Evolutionary conservation across 2,888 invertebrate species (phyloP), one percentile per base, ranked within the genome.

Genomic region (Idaea straminata): DNA sequence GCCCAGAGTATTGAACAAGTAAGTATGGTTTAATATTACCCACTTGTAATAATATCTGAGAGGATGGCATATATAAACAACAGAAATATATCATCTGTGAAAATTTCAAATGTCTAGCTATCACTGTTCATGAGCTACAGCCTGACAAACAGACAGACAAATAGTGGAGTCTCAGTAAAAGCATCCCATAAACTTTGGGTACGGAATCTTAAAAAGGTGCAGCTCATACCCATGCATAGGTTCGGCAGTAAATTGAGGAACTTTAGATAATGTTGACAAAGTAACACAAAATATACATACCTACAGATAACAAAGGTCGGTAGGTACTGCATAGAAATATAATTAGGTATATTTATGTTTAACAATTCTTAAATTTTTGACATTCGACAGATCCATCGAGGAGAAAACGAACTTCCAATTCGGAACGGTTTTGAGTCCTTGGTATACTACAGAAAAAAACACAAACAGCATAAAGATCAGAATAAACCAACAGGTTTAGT

Each of bases 371-470:
- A 47, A 47, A 10, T 47, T 47, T 25, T 1, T 13, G 4, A 13
- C 5, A 13, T 7, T 13, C 61, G 72, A 63, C 66, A 88, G 88
- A 66, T 88, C 25, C 73, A 86, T n/a, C 78, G 88, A 15, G 78
- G 79, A 62, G 88, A 88, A 73, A 84, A 87, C 65, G 72, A 72
- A 68, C 59, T 80, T 66, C 88, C 88, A 1, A 62, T 77, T 10
- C 79, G 88, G 3, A 78, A 81, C 0, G 87, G 87, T 15, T 84
- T 88, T 35, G 62, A 73, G 34, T 79, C 83, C 1, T 71, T 88
- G 6, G 77, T 78, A 38, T 78, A 87, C 69, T 88, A 82, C 64
- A 80, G 87, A 67, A 77, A 80, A 57, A 65, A 66, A 3, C 64
- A 74, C 61, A 6, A 73, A 59, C 7, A 57, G 25, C 25, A 25